A percentile compares a stretch with the other conserved stretches of the same genome.
Evolutionary conservation across 2,888 invertebrate species (phyloP).

Genomic region (Camponotus fellah): DNA sequence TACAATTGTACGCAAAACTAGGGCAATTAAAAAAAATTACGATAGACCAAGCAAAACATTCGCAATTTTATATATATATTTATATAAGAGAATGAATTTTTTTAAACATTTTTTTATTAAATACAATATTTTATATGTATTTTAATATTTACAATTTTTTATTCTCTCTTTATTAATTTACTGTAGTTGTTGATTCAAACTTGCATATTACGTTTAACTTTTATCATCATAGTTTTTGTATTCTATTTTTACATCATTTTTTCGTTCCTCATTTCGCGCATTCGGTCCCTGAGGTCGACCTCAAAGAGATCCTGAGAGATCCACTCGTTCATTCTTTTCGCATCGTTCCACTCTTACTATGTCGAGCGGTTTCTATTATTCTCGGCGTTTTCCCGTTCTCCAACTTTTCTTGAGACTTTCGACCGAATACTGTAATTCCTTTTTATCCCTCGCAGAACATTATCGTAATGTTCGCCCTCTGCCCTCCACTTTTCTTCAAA

Average conservation of each 20-base stretch:
- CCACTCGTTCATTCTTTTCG: constrained; percentile 45
- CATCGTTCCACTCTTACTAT: neutral
- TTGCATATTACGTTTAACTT: constrained; percentile 11
- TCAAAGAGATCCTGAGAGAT: constrained; percentile 47
- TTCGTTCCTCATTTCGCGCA: constrained; percentile 25
- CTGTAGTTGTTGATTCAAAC: neutral
- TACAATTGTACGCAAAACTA: neutral
- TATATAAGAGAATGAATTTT: neutral
- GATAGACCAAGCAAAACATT: neutral
- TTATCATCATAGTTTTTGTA: neutral
- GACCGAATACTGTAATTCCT: constrained; percentile 12
- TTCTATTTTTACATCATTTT: neutral
- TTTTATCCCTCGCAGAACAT: constrained; percentile 23
- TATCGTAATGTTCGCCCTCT: constrained; percentile 28
- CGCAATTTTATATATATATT: neutral
- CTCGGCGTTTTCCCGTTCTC: constrained; percentile 24
- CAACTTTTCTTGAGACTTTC: constrained; percentile 38
- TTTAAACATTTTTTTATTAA: neutral
- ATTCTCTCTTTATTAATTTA: neutral
- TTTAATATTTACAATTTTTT: neutral
- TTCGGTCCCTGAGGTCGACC: constrained; percentile 30
- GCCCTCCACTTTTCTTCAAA: neutral
- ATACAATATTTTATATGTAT: neutral
- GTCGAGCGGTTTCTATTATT: constrained; percentile 51
- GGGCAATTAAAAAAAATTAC: neutral